phyloP scores from a whole-genome alignment of 2,113 vertebrate genomes.

The Oxygymnocypris stewartii region DNA sequence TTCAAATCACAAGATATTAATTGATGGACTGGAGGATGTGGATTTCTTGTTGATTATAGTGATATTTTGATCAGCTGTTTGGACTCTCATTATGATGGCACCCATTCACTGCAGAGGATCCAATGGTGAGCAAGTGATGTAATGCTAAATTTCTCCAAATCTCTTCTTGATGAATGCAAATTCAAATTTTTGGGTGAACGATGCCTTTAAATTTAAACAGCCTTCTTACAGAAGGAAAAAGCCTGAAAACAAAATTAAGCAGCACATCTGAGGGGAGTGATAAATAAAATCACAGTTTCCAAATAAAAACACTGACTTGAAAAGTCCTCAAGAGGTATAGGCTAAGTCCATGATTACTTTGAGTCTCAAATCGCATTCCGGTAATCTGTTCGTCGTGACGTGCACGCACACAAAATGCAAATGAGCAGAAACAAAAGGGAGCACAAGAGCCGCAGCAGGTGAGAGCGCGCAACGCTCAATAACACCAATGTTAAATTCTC shows the following conservation, averaged over 20 bases:
- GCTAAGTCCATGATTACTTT: conserved; percentile 40
- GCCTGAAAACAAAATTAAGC: background rate
- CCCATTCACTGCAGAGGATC: background rate
- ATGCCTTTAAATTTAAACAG: background rate
- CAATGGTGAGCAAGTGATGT: background rate
- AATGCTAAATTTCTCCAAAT: background rate
- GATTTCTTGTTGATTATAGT: background rate
- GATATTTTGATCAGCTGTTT: background rate
- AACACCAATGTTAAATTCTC: conserved; percentile 95
- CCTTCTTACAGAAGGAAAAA: background rate
- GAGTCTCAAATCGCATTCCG: conserved; percentile 37
- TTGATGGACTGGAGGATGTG: background rate
- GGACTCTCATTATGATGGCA: background rate
- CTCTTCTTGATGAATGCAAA: background rate
- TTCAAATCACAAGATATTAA: background rate
- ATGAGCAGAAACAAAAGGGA: conserved; percentile 62
- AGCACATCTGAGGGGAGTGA: background rate
- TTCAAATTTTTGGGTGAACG: background rate
- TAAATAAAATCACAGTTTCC: conserved; percentile 41
- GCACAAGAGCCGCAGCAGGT: conserved; percentile 64
- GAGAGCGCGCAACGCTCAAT: conserved; percentile 75
- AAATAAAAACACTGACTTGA: conserved; percentile 27
- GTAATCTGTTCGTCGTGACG: conserved; percentile 31
- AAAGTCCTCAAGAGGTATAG: conserved; percentile 22
- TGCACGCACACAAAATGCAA: conserved; percentile 50